phyloP scores from a whole-genome alignment of 2,888 invertebrate genomes.

The Polydesmus complanatus region DNA sequence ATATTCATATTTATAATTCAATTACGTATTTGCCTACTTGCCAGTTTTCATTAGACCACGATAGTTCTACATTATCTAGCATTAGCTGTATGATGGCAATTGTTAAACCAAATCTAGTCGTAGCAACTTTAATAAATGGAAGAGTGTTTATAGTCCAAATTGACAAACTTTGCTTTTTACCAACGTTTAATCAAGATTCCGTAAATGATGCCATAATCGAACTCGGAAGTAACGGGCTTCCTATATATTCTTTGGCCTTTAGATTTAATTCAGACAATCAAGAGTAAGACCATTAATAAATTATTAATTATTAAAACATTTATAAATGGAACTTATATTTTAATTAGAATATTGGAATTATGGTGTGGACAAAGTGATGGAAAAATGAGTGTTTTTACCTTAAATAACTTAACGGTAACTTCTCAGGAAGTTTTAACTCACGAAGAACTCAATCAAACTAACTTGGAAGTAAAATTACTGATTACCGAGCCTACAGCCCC shows the following conservation, averaged over 20 bases:
- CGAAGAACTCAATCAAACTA: constrained; percentile 39
- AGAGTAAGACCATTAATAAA: constrained; percentile 25
- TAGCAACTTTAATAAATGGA: constrained; percentile 64
- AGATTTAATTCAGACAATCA: constrained; percentile 38
- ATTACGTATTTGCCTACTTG: constrained; percentile 18
- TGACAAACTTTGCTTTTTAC: constrained; percentile 3
- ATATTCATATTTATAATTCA: constrained; percentile 59
- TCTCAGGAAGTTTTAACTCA: constrained; percentile 56
- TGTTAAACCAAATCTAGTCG: constrained; percentile 54
- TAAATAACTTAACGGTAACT: constrained; percentile 50
- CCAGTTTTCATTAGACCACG: constrained; percentile 49
- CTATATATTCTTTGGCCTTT: constrained; percentile 49
- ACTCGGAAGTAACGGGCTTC: constrained; percentile 23
- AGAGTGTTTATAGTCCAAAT: constrained; percentile 49
- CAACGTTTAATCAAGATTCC: background rate
- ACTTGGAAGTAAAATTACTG: constrained; percentile 41
- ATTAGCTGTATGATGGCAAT: constrained; percentile 55
- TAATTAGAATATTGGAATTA: constrained; percentile 44
- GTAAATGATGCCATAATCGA: constrained; percentile 17
- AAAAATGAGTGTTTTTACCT: constrained; percentile 59
- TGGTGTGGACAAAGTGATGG: constrained; percentile 82
- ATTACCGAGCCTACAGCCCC: constrained; percentile 35
- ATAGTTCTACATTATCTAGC: constrained; percentile 42
- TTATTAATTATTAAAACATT: background rate
- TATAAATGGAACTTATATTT: background rate